phyloP scores from a whole-genome alignment of 2,888 invertebrate species.

The Paralinhomoeus sp. region DNA sequence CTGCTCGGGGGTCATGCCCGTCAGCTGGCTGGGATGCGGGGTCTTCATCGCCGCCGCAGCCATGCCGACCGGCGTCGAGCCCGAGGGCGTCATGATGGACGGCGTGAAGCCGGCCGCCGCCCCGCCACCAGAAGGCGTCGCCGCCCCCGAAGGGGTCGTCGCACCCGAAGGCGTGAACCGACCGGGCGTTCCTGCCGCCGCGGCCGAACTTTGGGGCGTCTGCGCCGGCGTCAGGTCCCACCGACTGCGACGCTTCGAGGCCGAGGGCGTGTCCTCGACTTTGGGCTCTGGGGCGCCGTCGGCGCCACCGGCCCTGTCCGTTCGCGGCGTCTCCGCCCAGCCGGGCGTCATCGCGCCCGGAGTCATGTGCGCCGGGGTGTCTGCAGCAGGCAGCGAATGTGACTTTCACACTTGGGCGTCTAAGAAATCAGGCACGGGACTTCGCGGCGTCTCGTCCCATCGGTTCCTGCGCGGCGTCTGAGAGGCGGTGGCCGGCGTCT shows the following conservation, averaged over 20 bases:
- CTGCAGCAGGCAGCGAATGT: conserved; percentile 35
- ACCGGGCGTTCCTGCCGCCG: conserved; percentile 37
- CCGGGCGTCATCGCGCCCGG: conserved; percentile 44
- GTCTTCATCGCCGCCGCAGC: conserved; percentile 98
- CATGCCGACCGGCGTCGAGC: conserved; percentile 35
- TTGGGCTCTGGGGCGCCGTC: conserved; percentile 3
- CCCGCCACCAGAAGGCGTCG: not conserved
- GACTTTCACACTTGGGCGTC: no score
- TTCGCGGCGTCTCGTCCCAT: conserved; percentile 85
- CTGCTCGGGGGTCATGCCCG: conserved; percentile 91
- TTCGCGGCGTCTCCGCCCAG: conserved; percentile 95
- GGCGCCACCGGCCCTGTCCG: conserved; percentile 24
- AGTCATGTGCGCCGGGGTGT: conserved; percentile 61
- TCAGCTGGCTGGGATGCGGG: conserved; percentile 76
- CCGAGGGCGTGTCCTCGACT: conserved; percentile 62
- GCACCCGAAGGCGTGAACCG: conserved; percentile 31
- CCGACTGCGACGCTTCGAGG: conserved; percentile 76
- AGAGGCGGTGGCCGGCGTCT: conserved; percentile 49
- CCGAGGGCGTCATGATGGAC: conserved; percentile 30
- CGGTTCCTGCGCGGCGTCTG: conserved; percentile 55
- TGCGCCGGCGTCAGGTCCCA: conserved; percentile 88
- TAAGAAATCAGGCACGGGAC: conserved; percentile 5
- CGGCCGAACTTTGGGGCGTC: conserved; percentile 30
- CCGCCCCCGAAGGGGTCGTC: conserved; percentile 3
- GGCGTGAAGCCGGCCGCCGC: conserved; percentile 6